phyloP scores from a whole-genome alignment of 1,140 invertebrate genomes.

The Drosophila pachea region DNA sequence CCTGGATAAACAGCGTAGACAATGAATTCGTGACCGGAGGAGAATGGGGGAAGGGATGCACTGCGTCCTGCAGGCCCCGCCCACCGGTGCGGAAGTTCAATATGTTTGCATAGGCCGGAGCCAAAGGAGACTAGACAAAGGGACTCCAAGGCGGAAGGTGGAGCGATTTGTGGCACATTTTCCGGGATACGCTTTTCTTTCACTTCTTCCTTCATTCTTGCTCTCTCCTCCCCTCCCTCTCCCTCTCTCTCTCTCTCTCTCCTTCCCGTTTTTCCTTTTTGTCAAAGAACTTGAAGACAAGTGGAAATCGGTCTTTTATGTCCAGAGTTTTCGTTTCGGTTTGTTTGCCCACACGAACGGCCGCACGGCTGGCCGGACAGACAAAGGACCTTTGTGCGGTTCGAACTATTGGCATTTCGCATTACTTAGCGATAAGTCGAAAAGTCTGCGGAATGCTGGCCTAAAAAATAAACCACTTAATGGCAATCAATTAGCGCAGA shows the following conservation, averaged over 20 bases:
- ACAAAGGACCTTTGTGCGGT: slow-evolving; percentile 19
- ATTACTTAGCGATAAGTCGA: slow-evolving; percentile 29
- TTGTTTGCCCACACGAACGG: slow-evolving; percentile 52
- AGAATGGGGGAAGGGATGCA: no score
- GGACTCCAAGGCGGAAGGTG: slow-evolving; percentile 25
- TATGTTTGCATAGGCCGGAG: slow-evolving; percentile 67
- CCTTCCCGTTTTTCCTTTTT: slow-evolving; percentile 30
- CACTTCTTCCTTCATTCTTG: neutral
- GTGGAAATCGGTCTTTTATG: slow-evolving; percentile 67
- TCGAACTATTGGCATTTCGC: slow-evolving; percentile 40
- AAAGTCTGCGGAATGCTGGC: slow-evolving; percentile 1
- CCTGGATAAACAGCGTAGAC: slow-evolving; percentile 62
- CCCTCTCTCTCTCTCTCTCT: no score
- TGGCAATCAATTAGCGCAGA: slow-evolving; percentile 71
- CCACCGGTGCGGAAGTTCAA: slow-evolving; percentile 67
- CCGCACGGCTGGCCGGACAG: neutral
- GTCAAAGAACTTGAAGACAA: slow-evolving; percentile 52
- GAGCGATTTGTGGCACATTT: slow-evolving; percentile 43
- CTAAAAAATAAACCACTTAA: slow-evolving; percentile 59
- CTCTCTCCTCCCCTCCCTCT: no score
- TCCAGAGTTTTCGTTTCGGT: slow-evolving; percentile 46
- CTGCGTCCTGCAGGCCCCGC: slow-evolving; percentile 6
- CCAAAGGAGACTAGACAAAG: slow-evolving; percentile 32
- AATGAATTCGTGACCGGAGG: slow-evolving; percentile 42
- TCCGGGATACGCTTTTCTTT: slow-evolving; percentile 10